Evolutionary conservation across 2,113 vertebrate species (phyloP).

Genomic region (Cavia aperea): DNA sequence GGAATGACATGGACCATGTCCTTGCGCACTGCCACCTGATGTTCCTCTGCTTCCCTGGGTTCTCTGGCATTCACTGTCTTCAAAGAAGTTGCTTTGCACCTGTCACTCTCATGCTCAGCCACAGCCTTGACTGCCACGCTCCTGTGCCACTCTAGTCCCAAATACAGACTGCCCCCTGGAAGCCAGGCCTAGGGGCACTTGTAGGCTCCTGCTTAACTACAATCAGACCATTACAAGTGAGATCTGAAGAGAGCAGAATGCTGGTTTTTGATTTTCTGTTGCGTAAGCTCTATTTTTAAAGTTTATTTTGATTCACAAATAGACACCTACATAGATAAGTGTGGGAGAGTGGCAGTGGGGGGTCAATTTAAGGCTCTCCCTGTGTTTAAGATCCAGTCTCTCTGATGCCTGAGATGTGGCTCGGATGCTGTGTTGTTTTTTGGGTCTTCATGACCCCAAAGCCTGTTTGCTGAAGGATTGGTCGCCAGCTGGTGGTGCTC

Average conservation of each 20-base stretch:
- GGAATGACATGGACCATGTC: not conserved
- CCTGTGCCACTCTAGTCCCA: not conserved
- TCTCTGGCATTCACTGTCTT: not conserved
- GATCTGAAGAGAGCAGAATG: conserved; percentile 26
- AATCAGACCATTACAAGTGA: not conserved
- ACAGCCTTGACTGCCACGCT: not conserved
- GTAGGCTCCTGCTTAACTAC: no score
- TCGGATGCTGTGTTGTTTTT: conserved; percentile 15
- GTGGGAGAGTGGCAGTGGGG: conserved; percentile 44
- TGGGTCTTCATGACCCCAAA: not conserved
- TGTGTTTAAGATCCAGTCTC: conserved; percentile 64
- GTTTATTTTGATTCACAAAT: not conserved
- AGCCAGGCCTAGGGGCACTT: no score
- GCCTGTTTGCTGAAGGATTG: no score
- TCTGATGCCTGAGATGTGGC: conserved; percentile 52
- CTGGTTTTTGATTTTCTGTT: conserved; percentile 36
- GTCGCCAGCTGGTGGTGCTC: not conserved
- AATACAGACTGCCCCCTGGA: not conserved
- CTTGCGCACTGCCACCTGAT: not conserved
- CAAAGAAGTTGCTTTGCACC: not conserved
- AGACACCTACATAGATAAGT: conserved; percentile 65
- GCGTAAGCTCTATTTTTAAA: conserved; percentile 26
- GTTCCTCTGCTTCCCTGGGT: not conserved
- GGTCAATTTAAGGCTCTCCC: conserved; percentile 54
- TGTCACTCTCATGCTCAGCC: not conserved